Evolutionary conservation across 2,888 invertebrate species (phyloP), one percentile per base, ranked within the genome.

Genomic region (Disparrhopalites patrizii): DNA sequence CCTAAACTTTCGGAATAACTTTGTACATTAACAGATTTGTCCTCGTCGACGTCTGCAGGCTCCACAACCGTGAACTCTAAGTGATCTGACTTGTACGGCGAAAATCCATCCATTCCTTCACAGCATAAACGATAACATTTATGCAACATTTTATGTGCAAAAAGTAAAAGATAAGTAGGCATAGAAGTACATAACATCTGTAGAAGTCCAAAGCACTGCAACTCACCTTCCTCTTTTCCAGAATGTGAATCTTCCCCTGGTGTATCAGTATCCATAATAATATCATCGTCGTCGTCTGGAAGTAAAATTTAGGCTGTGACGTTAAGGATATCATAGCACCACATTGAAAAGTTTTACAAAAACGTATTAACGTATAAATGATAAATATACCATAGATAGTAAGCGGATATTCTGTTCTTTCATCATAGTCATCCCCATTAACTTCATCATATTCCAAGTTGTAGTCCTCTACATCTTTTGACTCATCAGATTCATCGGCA

Each of bases 301-400:
- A 47, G n/a, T n/a, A n/a, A n/a, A n/a, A n/a, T n/a, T n/a, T n/a
- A n/a, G n/a, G n/a, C n/a, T n/a, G n/a, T n/a, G n/a, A n/a, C n/a
- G n/a, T n/a, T n/a, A n/a, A n/a, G n/a, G n/a, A n/a, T n/a, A n/a
- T n/a, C n/a, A n/a, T n/a, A n/a, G n/a, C n/a, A n/a, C n/a, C n/a
- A n/a, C n/a, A n/a, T n/a, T n/a, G n/a, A n/a, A n/a, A n/a, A n/a
- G n/a, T n/a, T n/a, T n/a, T n/a, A n/a, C n/a, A n/a, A n/a, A n/a
- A n/a, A n/a, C n/a, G n/a, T n/a, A n/a, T n/a, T n/a, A n/a, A n/a
- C n/a, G n/a, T n/a, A n/a, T n/a, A n/a, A n/a, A n/a, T n/a, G n/a
- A n/a, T n/a, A n/a, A n/a, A 20, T 4, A 23, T 57, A 58, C 58
- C 58, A 58, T 58, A 58, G 30, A 58, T 58, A 58, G 40, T 58